These are phyloP conservation scores for Stenchaetothrips biformis DNA, from an alignment of 2,888 invertebrate genomes.

Conservation along the genomic window DNA sequence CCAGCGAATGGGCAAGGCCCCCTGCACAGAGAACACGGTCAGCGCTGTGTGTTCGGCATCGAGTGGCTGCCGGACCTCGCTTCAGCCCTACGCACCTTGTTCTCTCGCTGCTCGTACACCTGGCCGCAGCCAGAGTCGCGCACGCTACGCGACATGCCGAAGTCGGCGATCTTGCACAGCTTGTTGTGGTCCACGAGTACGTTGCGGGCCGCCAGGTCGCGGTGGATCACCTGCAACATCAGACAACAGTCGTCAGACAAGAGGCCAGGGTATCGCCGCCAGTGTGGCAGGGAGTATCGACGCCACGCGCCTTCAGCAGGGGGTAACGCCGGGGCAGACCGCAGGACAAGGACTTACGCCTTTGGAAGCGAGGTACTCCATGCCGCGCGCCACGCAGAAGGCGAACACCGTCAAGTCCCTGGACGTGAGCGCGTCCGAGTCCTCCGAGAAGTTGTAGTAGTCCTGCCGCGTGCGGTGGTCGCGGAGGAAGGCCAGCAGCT, in stretches of 20 bases:
- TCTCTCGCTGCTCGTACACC: slow-evolving; percentile 50
- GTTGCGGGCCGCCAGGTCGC: slow-evolving; percentile 78
- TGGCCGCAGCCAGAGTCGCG: slow-evolving; percentile 48
- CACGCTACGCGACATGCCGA: slow-evolving; percentile 73
- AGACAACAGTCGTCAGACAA: slow-evolving; percentile 22
- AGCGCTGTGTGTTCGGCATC: background rate
- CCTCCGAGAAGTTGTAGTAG: slow-evolving; percentile 60
- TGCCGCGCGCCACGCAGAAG: slow-evolving; percentile 75
- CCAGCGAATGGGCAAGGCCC: slow-evolving; percentile 69
- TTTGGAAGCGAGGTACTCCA: slow-evolving; percentile 77
- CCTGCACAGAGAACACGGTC: slow-evolving; percentile 39
- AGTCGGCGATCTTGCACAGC: slow-evolving; percentile 82
- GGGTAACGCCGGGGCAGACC: no score
- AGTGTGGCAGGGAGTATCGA: no score
- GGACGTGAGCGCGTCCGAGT: slow-evolving; percentile 58
- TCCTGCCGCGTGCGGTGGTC: slow-evolving; percentile 55
- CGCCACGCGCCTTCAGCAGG: no score
- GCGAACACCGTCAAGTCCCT: slow-evolving; percentile 74
- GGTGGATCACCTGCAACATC: slow-evolving; percentile 68
- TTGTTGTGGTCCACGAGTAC: slow-evolving; percentile 79
- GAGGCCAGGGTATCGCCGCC: no score
- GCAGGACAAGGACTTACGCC: slow-evolving; percentile 57
- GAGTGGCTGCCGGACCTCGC: background rate
- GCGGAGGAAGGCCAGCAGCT: slow-evolving; percentile 68
- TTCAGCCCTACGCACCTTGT: slow-evolving; percentile 39